Percentiles rank a stretch among this genome's conserved stretches.
These are phyloP conservation scores for Morphnarchus princeps DNA, from an alignment of 2,113 vertebrate species.

Conservation along the genomic window DNA sequence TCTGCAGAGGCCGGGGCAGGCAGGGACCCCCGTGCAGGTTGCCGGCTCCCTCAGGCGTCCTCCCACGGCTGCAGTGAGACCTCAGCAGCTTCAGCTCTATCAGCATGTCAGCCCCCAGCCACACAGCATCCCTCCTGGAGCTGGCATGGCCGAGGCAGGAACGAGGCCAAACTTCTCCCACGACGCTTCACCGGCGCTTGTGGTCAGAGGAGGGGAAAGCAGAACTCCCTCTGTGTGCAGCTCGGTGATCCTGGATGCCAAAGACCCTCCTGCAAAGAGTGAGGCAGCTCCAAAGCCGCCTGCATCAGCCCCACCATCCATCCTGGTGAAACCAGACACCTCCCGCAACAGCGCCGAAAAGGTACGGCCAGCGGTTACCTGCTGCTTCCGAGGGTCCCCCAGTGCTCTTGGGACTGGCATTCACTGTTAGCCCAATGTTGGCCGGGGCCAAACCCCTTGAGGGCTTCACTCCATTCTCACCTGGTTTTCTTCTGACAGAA, in stretches of 20 bases:
- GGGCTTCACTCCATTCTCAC: background rate
- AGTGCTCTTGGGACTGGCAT: background rate
- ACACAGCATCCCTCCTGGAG: background rate
- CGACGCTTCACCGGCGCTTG: conserved; percentile 12
- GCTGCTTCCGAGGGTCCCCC: background rate
- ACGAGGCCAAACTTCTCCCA: conserved; percentile 59
- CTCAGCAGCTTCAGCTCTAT: conserved; percentile 72
- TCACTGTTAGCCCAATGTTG: accelerated
- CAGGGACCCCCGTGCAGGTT: conserved; percentile 59
- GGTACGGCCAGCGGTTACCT: conserved; percentile 61
- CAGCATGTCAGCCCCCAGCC: conserved; percentile 35
- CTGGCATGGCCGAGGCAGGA: conserved; percentile 64
- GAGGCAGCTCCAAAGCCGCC: conserved; percentile 72
- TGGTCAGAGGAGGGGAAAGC: conserved; percentile 34
- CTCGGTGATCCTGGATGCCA: conserved; percentile 74
- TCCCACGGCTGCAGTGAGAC: conserved; percentile 4
- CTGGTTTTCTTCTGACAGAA: accelerated
- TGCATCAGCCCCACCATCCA: conserved; percentile 80
- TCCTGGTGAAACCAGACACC: conserved; percentile 90
- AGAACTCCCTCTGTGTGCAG: conserved; percentile 69
- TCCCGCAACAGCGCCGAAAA: conserved; percentile 82
- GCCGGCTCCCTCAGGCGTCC: conserved; percentile 64
- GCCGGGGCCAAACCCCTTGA: accelerated
- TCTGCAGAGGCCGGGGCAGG: conserved; percentile 66
- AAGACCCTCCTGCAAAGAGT: conserved; percentile 63